Percentiles rank a stretch among this genome's conserved stretches.
These are phyloP conservation scores for Tetramorium alpestre DNA, from an alignment of 1,140 invertebrate genomes.

Conservation along the genomic window DNA sequence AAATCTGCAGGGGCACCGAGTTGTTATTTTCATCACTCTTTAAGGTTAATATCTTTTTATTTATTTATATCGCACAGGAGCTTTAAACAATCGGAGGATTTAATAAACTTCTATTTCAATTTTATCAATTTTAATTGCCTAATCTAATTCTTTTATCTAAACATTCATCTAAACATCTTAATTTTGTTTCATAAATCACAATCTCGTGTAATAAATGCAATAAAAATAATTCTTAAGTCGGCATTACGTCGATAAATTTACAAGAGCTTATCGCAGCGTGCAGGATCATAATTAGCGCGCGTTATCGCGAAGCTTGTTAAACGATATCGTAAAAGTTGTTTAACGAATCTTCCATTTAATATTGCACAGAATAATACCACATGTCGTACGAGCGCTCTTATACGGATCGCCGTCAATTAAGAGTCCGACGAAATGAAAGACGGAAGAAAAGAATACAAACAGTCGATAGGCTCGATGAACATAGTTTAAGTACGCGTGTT, in stretches of 20 bases:
- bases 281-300: slow-evolving; percentile 2
- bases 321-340: slow-evolving; percentile 21
- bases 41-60: neutral
- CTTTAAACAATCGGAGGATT: neutral
- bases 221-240: neutral
- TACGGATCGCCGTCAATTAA: neutral
- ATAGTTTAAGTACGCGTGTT: slow-evolving; percentile 46
- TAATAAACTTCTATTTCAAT: neutral
- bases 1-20: neutral
- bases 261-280: slow-evolving; percentile 21
- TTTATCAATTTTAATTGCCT: neutral
- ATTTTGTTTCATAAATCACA: neutral
- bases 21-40: slow-evolving; percentile 23
- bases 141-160: neutral
- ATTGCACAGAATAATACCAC: neutral
- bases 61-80: neutral
- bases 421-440: neutral
- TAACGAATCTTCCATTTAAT: slow-evolving; percentile 8
- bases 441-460: neutral
- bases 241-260: slow-evolving; percentile 2
- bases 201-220: slow-evolving; percentile 1
- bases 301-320: slow-evolving; percentile 30
- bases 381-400: slow-evolving; percentile 27
- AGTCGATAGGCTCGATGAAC: neutral
- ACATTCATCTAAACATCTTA: neutral